Conservation (phyloP, 2,113 vertebrate species). For the Cinclus cinclus region DNA sequence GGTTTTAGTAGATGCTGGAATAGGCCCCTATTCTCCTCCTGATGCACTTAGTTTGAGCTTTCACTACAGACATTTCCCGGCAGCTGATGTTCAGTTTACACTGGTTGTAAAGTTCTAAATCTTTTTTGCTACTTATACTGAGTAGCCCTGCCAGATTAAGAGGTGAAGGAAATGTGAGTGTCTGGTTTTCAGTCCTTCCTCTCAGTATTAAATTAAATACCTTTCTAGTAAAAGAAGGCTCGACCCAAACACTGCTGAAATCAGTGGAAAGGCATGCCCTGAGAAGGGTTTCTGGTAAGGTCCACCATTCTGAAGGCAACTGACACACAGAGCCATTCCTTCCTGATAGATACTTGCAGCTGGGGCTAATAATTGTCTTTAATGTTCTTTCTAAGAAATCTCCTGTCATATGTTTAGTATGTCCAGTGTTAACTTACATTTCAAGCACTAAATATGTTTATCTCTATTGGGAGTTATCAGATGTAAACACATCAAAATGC, state of each 20-base stretch:
- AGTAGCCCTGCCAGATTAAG: not conserved
- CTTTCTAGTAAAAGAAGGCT: not conserved
- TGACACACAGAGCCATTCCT: not conserved
- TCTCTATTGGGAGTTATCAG: not conserved
- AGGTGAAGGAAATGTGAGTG: not conserved
- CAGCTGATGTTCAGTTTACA: not conserved
- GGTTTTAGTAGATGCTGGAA: not conserved
- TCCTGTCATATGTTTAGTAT: not conserved
- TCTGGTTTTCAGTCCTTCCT: constrained; percentile 3
- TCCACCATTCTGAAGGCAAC: not conserved
- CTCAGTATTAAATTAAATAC: not conserved
- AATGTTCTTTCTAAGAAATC: not conserved
- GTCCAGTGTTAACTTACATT: not conserved
- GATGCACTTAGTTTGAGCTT: not conserved
- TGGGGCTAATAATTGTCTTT: not conserved
- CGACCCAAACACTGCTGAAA: not conserved
- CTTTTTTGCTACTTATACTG: not conserved
- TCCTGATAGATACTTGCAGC: not conserved
- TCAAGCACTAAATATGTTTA: not conserved
- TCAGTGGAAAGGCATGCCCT: not conserved
- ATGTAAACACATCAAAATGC: not conserved
- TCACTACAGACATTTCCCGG: not conserved
- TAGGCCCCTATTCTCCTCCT: not conserved
- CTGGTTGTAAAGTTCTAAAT: not conserved
- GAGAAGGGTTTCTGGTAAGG: not conserved